Conservation (phyloP, 2,113 vertebrate species). For the Isichthys henryi region DNA sequence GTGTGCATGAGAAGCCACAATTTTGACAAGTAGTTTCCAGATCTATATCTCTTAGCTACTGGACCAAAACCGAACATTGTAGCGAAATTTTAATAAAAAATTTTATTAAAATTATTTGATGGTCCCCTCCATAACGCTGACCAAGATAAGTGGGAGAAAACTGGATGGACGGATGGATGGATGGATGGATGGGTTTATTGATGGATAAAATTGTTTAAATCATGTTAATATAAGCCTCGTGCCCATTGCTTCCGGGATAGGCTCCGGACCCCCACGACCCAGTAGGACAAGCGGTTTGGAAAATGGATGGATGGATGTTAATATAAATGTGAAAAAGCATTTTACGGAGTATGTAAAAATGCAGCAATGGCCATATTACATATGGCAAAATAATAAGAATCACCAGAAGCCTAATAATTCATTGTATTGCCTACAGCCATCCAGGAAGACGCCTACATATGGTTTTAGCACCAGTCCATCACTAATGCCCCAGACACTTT, state of each 20-base stretch:
- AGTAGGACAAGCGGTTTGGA: too few relatives aligned
- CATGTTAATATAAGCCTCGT: too few relatives aligned
- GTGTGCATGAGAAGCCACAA: neutral
- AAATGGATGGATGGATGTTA: too few relatives aligned
- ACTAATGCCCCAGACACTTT: neutral
- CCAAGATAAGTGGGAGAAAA: neutral
- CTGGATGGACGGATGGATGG: neutral
- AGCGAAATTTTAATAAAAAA: neutral
- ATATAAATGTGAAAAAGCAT: too few relatives aligned
- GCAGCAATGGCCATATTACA: neutral
- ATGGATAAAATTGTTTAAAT: too few relatives aligned
- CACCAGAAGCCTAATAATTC: neutral
- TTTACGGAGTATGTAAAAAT: neutral
- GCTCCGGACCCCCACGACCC: too few relatives aligned
- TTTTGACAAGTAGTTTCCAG: neutral
- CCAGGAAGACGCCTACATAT: neutral
- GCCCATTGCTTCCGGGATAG: too few relatives aligned
- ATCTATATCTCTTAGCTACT: neutral
- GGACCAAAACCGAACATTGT: neutral
- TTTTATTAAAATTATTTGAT: neutral
- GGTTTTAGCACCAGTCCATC: neutral
- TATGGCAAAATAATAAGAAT: neutral
- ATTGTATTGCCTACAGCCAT: neutral
- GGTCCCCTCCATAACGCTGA: neutral
- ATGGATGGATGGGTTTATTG: too few relatives aligned